These are phyloP conservation scores for Saturnia pavonia DNA, from an alignment of 2,888 invertebrate genomes.

Conservation along the genomic window DNA sequence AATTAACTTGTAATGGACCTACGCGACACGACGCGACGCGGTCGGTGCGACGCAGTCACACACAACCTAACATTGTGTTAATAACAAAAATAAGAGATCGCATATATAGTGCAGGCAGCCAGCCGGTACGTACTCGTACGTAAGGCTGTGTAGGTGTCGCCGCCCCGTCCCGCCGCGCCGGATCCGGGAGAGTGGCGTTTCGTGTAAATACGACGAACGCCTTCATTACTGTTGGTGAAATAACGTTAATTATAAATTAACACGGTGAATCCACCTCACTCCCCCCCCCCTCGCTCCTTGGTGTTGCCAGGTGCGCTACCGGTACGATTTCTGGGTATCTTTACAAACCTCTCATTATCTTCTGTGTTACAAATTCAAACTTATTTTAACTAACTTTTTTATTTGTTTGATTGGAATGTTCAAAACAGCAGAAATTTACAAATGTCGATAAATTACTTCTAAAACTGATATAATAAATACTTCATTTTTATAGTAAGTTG, in stretches of 20 bases:
- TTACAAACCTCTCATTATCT: not conserved
- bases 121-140: no score
- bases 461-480: no score
- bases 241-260: slow-evolving; percentile 61
- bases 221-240: slow-evolving; percentile 58
- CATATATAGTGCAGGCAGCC: not conserved
- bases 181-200: slow-evolving; percentile 44
- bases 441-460: not conserved
- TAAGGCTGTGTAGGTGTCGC: no score
- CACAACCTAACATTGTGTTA: no score
- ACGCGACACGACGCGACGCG: no score
- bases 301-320: not conserved
- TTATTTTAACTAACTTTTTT: not conserved
- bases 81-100: not conserved
- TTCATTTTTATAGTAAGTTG: no score
- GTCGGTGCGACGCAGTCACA: no score
- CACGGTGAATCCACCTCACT: slow-evolving; percentile 26
- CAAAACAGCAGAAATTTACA: no score
- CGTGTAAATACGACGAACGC: slow-evolving; percentile 50
- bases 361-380: not conserved
- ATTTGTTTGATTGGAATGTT: not conserved
- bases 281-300: not conserved
- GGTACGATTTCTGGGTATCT: not conserved
- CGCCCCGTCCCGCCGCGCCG: not conserved
- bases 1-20: no score